Evolutionary conservation across 2,113 vertebrate species (phyloP).

Genomic region (Pica pica): DNA sequence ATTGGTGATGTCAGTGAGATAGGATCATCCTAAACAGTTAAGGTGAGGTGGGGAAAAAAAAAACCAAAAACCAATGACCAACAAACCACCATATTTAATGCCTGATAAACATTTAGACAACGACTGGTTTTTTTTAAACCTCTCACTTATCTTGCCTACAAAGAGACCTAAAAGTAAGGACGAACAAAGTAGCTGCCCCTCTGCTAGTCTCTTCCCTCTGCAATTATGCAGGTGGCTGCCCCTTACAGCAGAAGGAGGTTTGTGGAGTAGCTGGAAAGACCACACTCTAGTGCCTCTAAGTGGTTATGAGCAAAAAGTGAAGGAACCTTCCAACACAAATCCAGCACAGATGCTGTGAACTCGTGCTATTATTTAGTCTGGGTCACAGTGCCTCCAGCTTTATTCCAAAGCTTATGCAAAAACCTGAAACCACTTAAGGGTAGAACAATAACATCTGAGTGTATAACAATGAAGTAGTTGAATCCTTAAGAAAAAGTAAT

Average conservation of each 20-base stretch:
- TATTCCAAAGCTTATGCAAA: slow-evolving; percentile 34
- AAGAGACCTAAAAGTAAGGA: neutral
- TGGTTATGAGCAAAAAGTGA: neutral
- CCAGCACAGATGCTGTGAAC: slow-evolving; percentile 14
- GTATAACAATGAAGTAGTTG: neutral
- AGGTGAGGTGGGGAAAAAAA: neutral
- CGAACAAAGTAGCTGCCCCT: neutral
- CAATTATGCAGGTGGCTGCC: neutral
- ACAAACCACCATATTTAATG: neutral
- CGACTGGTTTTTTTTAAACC: neutral
- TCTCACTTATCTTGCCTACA: neutral
- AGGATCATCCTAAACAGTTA: neutral
- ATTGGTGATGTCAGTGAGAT: neutral
- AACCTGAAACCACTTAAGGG: slow-evolving; percentile 49
- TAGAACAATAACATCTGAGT: slow-evolving; percentile 34
- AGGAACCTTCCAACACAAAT: slow-evolving; percentile 18
- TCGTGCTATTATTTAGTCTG: neutral
- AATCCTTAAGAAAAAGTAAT: neutral
- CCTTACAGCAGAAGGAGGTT: neutral
- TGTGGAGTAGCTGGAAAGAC: neutral
- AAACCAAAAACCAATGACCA: neutral
- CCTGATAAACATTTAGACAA: neutral
- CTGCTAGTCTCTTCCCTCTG: neutral
- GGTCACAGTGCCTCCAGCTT: slow-evolving; percentile 4
- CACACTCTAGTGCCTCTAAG: neutral